Percentiles rank a stretch among this genome's conserved stretches.
These are phyloP conservation scores for Catalaphyllia jardinei DNA, from an alignment of 64 coral and sea anemone species.

Conservation along the genomic window DNA sequence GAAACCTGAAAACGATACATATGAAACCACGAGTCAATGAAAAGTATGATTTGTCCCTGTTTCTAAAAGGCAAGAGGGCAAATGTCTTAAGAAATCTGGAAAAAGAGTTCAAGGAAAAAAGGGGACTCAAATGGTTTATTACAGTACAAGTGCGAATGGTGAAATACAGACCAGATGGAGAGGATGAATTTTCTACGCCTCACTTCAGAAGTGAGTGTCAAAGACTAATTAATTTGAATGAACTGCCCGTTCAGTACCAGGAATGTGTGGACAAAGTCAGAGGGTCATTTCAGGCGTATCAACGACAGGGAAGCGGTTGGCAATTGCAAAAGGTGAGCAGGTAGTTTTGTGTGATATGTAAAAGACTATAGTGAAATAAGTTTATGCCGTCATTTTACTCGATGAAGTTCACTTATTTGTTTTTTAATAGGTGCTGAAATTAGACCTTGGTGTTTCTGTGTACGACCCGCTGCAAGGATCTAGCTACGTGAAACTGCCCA, in stretches of 20 bases:
- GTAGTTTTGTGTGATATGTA: background rate
- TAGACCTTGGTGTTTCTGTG: slow-evolving; percentile 31
- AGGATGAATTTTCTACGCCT: background rate
- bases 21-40: slow-evolving; percentile 1
- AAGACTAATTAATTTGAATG: background rate
- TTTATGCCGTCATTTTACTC: too few relatives aligned
- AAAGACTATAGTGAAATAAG: too few relatives aligned
- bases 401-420: background rate
- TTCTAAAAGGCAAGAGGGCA: slow-evolving; percentile 6
- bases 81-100: background rate
- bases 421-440: background rate
- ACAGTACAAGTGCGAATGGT: slow-evolving; percentile 26
- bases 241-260: background rate
- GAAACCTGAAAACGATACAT: background rate
- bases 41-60: slow-evolving; percentile 21
- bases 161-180: slow-evolving; percentile 39
- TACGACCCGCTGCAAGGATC: slow-evolving; percentile 36
- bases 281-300: background rate
- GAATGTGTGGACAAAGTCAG: slow-evolving; percentile 39
- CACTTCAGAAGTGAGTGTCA: slow-evolving; percentile 46
- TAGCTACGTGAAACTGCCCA: slow-evolving; percentile 42
- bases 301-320: slow-evolving; percentile 53
- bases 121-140: slow-evolving; percentile 52
- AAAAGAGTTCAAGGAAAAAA: slow-evolving; percentile 17
- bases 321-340: slow-evolving; percentile 21